Base-by-base conservation (phyloP, 2,888 invertebrate genomes). In the Synanthedon myopaeformis region DNA sequence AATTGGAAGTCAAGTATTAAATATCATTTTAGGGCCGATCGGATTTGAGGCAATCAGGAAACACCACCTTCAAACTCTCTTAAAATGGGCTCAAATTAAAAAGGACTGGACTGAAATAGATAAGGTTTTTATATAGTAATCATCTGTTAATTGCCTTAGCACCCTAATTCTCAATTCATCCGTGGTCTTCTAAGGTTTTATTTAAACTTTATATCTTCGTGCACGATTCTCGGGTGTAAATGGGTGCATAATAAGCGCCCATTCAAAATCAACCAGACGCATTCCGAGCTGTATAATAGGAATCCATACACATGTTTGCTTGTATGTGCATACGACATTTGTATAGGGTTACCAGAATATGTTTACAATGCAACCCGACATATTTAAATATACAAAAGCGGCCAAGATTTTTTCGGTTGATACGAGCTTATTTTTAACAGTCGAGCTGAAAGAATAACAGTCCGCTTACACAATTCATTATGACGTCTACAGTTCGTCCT, bases 171-270 rank as follows among this genome's bases (percentile, higher is more conserved):
- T 35, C 10, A 35, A 35, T 35, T 35, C 6, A 10, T 35, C 3
- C 35, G 35, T 35, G 35, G 35, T 35, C 35, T 10, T 35, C 35
- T 8, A 35, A 10, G 35, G 35, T 10, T 10, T 35, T 35, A 35
- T 35, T 35, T 35, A 35, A 6, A 42, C 4, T 4, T 6, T 56
- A 55, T 28, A 55, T 62, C 65, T 45, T 55, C 23, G 4, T 49
- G 55, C n/a, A 13, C 14, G 42, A 54, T 51, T 52, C 49, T 66
- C 64, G 71, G 82, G 86, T 85, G 86, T 87, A 86, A 87, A 87
- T 87, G 85, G 86, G 79, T 83, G 86, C 86, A 87, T 87, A 87
- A 85, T 86, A 85, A 86, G 83, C 69, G 74, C 64, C 78, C 83
- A 85, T 86, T 83, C 85, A 86, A 86, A 84, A 86, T 85, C 83